Evolutionary conservation across 2,888 invertebrate species (phyloP).

Genomic region (Epistrophe grossulariae): DNA sequence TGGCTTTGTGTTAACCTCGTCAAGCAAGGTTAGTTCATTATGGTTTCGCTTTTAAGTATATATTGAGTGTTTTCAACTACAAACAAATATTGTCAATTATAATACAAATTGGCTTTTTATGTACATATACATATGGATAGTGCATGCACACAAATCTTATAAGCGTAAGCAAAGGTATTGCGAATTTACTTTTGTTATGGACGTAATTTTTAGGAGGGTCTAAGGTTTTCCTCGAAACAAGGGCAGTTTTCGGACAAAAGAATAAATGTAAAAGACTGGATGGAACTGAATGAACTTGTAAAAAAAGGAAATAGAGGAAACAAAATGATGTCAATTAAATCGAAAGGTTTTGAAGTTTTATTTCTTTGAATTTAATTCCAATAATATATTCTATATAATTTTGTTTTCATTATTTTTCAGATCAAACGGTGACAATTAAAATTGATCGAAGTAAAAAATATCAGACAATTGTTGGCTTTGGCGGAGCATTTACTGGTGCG

Average conservation of each 20-base stretch:
- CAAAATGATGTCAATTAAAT: neutral
- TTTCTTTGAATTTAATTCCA: neutral
- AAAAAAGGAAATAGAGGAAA: neutral
- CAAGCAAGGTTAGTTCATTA: conserved; percentile 85
- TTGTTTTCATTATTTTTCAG: neutral
- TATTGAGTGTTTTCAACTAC: neutral
- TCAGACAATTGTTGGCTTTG: conserved; percentile 92
- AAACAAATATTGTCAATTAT: neutral
- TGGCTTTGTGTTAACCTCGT: conserved; percentile 86
- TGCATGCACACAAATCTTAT: neutral
- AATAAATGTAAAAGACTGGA: conserved; percentile 45
- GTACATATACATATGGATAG: too few species aligned
- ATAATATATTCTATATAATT: neutral
- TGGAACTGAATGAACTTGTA: neutral
- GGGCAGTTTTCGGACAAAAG: conserved; percentile 80
- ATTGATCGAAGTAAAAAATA: conserved; percentile 80
- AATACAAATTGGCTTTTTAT: neutral
- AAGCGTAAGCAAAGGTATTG: neutral
- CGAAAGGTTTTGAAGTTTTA: conserved; percentile 4
- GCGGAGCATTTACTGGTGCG: conserved; percentile 93
- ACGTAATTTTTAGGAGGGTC: conserved; percentile 82
- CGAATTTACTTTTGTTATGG: neutral
- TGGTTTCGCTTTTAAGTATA: neutral
- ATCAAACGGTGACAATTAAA: conserved; percentile 2
- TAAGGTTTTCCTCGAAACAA: conserved; percentile 85